These are phyloP conservation scores for Himalopsyche tibetana DNA, from an alignment of 2,888 invertebrate species.

Conservation along the genomic window DNA sequence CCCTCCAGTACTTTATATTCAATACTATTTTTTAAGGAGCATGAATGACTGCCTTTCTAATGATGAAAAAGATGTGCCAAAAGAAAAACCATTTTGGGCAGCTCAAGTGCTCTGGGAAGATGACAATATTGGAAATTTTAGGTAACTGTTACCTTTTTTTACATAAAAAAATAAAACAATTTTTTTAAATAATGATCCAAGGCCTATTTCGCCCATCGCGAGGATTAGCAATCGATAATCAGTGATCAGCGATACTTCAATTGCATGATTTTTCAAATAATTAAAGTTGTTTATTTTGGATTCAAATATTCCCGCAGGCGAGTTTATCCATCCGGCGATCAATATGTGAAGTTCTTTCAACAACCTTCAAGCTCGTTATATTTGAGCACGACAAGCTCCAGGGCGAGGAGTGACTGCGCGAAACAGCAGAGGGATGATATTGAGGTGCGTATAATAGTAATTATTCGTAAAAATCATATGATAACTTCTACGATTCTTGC, in stretches of 20 bases:
- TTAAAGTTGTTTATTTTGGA: background rate
- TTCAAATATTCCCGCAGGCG: slow-evolving; percentile 69
- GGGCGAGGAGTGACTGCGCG: slow-evolving; percentile 86
- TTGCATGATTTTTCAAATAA: too few species aligned
- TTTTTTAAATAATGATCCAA: too few species aligned
- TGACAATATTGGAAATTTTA: slow-evolving; percentile 85
- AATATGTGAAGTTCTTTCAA: slow-evolving; percentile 84
- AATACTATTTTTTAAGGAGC: slow-evolving; percentile 18
- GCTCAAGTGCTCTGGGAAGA: slow-evolving; percentile 84
- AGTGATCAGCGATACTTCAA: too few species aligned
- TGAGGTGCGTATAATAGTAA: slow-evolving; percentile 71
- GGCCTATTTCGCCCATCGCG: too few species aligned
- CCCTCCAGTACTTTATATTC: background rate
- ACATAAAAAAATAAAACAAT: too few species aligned
- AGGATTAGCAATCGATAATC: too few species aligned
- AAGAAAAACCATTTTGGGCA: slow-evolving; percentile 76
- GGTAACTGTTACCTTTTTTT: slow-evolving; percentile 68
- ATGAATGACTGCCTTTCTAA: slow-evolving; percentile 45
- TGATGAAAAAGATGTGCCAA: slow-evolving; percentile 64
- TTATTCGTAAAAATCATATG: background rate
- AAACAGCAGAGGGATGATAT: slow-evolving; percentile 83
- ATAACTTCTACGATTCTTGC: background rate
- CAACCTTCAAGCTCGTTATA: slow-evolving; percentile 86
- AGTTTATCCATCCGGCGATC: slow-evolving; percentile 82
- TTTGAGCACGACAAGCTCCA: slow-evolving; percentile 85